Percentiles rank a stretch among this genome's conserved stretches.
Conservation (phyloP, 2,888 invertebrate genomes). For the Apotomis capreana region DNA sequence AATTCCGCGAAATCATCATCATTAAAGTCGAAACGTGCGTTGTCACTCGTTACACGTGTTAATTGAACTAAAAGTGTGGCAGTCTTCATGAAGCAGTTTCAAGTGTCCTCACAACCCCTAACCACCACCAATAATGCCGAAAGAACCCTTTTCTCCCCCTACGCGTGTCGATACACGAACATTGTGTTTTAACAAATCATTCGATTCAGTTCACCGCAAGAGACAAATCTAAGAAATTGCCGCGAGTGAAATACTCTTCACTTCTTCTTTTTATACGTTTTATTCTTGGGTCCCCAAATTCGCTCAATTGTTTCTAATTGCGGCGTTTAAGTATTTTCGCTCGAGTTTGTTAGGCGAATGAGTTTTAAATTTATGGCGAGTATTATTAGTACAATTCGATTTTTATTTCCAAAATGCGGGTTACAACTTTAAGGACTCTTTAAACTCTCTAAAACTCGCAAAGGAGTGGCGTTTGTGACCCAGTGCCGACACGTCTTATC, state of each 20-base stretch:
- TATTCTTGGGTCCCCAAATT: not conserved
- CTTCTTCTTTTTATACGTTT: not conserved
- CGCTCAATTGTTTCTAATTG: conserved; percentile 4
- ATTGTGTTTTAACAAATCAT: conserved; percentile 48
- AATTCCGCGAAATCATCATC: not conserved
- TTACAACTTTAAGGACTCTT: too few species aligned
- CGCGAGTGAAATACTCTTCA: not conserved
- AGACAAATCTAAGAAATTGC: conserved; percentile 1
- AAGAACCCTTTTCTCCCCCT: conserved; percentile 15
- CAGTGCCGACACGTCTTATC: too few species aligned
- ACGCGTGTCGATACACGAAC: conserved; percentile 35
- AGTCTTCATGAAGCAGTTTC: conserved; percentile 52
- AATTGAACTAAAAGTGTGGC: conserved; percentile 50
- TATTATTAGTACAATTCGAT: too few species aligned
- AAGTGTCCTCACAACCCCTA: conserved; percentile 45
- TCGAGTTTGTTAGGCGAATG: not conserved
- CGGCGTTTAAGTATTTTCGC: conserved; percentile 4
- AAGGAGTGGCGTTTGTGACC: too few species aligned
- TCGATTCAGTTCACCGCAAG: conserved; percentile 46
- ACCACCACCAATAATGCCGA: conserved; percentile 44
- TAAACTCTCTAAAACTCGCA: too few species aligned
- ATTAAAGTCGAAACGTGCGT: not conserved
- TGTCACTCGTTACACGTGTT: conserved; percentile 29
- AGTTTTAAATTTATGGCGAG: not conserved
- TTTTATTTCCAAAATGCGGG: too few species aligned